Percentiles rank a stretch among this genome's conserved stretches.
Conservation (phyloP, 1,140 invertebrate species). For the Tachypleus tridentatus region DNA sequence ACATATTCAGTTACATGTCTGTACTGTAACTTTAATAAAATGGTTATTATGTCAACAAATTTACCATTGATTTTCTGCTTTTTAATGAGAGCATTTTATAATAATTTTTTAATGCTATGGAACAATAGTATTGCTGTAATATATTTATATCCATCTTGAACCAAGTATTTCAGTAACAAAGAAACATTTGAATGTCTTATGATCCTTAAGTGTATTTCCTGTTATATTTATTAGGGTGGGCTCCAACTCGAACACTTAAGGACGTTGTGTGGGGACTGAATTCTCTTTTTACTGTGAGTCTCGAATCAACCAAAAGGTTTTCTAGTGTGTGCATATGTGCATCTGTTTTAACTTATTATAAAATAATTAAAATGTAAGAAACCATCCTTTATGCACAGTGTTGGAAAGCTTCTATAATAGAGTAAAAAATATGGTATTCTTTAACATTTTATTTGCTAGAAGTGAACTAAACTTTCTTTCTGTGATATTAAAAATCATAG, state of each 20-base stretch:
- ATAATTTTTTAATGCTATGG: too few species aligned
- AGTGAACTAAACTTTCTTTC: background rate
- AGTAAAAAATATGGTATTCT: constrained; percentile 14
- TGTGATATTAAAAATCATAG: constrained; percentile 10
- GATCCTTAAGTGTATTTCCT: background rate
- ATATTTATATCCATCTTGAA: too few species aligned
- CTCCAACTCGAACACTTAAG: constrained; percentile 77
- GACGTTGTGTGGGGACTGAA: constrained; percentile 93
- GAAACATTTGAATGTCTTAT: too few species aligned
- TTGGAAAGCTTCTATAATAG: constrained; percentile 7
- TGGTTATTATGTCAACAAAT: too few species aligned
- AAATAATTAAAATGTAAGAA: constrained; percentile 1
- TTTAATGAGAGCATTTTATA: too few species aligned
- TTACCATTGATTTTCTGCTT: too few species aligned
- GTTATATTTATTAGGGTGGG: constrained; percentile 52
- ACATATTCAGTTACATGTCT: too few species aligned
- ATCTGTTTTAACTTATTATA: constrained; percentile 5
- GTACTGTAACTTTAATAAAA: too few species aligned
- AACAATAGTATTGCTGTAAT: too few species aligned
- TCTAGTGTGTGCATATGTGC: constrained; percentile 7
- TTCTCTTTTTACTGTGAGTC: constrained; percentile 75
- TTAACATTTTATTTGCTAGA: constrained; percentile 3
- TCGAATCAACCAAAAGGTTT: constrained; percentile 23
- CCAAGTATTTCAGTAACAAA: too few species aligned
- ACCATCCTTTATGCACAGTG: constrained; percentile 1